Evolutionary conservation across 2,888 invertebrate genomes (phyloP).

Genomic region (Hemithea aestivaria): DNA sequence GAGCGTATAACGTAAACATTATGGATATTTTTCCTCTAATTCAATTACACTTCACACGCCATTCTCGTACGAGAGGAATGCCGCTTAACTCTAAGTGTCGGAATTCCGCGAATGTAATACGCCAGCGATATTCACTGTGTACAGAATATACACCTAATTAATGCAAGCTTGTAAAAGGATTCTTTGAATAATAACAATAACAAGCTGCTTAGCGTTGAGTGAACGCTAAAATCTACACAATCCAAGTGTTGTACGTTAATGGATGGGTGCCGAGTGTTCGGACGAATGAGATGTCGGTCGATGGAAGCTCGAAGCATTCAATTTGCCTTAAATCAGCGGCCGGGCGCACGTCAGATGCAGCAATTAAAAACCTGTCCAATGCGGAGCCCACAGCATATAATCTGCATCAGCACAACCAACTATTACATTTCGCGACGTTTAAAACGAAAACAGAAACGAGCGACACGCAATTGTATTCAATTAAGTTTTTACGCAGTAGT

Average conservation of each 20-base stretch:
- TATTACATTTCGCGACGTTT: slow-evolving; percentile 44
- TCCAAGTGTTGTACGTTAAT: slow-evolving; percentile 49
- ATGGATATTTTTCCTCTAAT: slow-evolving; percentile 12
- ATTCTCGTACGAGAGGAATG: slow-evolving; percentile 22
- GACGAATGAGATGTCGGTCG: slow-evolving; percentile 52
- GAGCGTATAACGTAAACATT: slow-evolving; percentile 12
- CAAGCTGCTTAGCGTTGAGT: slow-evolving; percentile 40
- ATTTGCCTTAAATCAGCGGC: slow-evolving; percentile 64
- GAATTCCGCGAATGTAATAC: slow-evolving; percentile 36
- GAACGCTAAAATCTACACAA: slow-evolving; percentile 39
- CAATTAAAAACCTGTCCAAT: slow-evolving; percentile 61
- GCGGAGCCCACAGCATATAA: slow-evolving; percentile 51
- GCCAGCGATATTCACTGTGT: slow-evolving; percentile 30
- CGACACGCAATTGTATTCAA: slow-evolving; percentile 30
- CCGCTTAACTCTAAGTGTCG: slow-evolving; percentile 20
- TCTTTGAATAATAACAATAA: slow-evolving; percentile 41
- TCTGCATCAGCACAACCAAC: slow-evolving; percentile 51
- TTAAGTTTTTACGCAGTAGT: slow-evolving; percentile 22
- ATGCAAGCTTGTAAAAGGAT: slow-evolving; percentile 40
- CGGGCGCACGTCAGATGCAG: slow-evolving; percentile 38
- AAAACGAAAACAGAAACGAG: slow-evolving; percentile 32
- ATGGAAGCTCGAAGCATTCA: slow-evolving; percentile 55
- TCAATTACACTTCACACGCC: slow-evolving; percentile 30
- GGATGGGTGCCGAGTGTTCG: slow-evolving; percentile 48
- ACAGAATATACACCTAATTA: slow-evolving; percentile 26